Evolutionary conservation across 2,888 invertebrate species (phyloP).

Genomic region (Drosophila affinis): DNA sequence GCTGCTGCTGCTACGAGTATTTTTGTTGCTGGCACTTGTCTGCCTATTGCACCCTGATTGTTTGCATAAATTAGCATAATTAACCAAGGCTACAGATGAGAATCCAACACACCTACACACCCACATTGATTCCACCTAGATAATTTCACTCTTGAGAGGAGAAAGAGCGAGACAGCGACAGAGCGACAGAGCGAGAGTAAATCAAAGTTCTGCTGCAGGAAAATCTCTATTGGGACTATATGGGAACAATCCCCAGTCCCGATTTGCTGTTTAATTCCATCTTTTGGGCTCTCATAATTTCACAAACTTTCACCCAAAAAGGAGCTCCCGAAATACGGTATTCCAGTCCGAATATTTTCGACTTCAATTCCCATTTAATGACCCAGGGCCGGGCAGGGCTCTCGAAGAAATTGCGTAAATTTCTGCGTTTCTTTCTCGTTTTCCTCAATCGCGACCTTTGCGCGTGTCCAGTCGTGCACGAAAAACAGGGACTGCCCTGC

Average conservation of each 20-base stretch:
- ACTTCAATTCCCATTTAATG: slow-evolving; percentile 7
- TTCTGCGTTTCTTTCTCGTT: slow-evolving; percentile 31
- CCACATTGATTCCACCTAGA: not conserved
- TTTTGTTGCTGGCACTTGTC: slow-evolving; percentile 66
- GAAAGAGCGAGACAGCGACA: too few species aligned
- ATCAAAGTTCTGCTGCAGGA: not conserved
- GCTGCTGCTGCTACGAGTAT: slow-evolving; percentile 16
- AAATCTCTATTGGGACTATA: not conserved
- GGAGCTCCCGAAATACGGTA: not conserved
- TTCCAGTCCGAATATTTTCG: not conserved
- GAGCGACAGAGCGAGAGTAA: not conserved
- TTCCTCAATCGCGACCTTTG: slow-evolving; percentile 40
- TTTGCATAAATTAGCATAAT: slow-evolving; percentile 78
- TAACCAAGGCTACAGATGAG: slow-evolving; percentile 60
- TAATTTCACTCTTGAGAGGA: not conserved
- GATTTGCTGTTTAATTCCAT: not conserved
- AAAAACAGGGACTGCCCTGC: slow-evolving; percentile 7
- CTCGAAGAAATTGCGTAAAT: slow-evolving; percentile 55
- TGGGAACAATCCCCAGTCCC: too few species aligned
- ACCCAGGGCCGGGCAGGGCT: not conserved
- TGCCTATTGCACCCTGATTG: slow-evolving; percentile 74
- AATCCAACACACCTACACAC: not conserved
- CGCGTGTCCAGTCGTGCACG: slow-evolving; percentile 65
- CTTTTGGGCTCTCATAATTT: not conserved
- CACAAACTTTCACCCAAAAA: not conserved